phyloP scores from a whole-genome alignment of 2,888 invertebrate genomes.

The Melanargia galathea region DNA sequence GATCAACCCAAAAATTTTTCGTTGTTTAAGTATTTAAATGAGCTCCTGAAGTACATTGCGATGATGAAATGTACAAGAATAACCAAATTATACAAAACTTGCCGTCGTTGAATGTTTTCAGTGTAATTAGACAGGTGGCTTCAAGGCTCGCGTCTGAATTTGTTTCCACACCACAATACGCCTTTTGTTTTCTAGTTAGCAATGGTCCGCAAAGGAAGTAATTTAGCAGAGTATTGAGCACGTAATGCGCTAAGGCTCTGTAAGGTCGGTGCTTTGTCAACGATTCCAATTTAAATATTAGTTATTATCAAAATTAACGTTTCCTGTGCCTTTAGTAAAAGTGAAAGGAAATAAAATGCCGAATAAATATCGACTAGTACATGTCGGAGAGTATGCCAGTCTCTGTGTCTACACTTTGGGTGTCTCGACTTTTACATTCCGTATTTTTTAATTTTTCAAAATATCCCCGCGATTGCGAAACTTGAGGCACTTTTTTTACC shows the following conservation, averaged over 20 bases:
- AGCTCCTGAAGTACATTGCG: not conserved
- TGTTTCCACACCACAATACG: slow-evolving; percentile 44
- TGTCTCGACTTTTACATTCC: too few relatives aligned
- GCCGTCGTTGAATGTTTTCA: slow-evolving; percentile 35
- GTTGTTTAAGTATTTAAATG: not conserved
- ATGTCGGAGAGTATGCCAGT: not conserved
- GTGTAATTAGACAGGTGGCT: slow-evolving; percentile 36
- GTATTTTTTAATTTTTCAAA: not conserved
- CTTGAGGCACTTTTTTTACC: too few relatives aligned
- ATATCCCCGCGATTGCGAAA: too few relatives aligned
- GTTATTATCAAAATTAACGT: slow-evolving; percentile 16
- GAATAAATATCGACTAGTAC: not conserved
- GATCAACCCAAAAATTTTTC: not conserved
- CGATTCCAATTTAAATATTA: slow-evolving; percentile 28
- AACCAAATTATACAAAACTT: slow-evolving; percentile 24
- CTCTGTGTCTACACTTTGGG: too few relatives aligned
- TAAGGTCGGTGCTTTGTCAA: slow-evolving; percentile 67
- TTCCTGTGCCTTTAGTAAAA: slow-evolving; percentile 8
- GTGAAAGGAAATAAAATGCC: not conserved
- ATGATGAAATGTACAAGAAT: slow-evolving; percentile 17
- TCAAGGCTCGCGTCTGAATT: slow-evolving; percentile 40
- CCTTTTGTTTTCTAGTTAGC: slow-evolving; percentile 56
- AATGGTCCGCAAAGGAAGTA: slow-evolving; percentile 68
- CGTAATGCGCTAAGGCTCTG: slow-evolving; percentile 63
- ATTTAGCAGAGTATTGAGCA: slow-evolving; percentile 72